Evolutionary conservation across 2,888 invertebrate genomes (phyloP), one percentile per base, ranked within the genome.

Genomic region (Phragmatobia fuliginosa): DNA sequence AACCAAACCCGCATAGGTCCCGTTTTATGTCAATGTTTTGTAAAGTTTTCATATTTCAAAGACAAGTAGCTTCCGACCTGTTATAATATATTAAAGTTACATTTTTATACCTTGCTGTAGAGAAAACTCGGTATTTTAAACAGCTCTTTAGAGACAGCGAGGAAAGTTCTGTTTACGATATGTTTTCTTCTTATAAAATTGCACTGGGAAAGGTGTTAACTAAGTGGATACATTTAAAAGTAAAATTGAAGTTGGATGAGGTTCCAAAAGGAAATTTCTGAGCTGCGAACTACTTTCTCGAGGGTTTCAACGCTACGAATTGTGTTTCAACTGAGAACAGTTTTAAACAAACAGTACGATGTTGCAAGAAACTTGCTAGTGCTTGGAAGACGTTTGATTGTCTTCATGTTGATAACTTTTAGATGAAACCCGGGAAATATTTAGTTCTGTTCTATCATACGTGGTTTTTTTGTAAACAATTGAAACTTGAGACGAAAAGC

Each of bases 181-280:
- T 14, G 11, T 58, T 32, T 41, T 3, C 41, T 25, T 45, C 16
- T 21, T 32, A 45, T 45, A 45, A 67, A 67, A 71, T 66, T 41
- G 36, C 65, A 62, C 14, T 36, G 16, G 59, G 66, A 62, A 68
- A 72, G n/a, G 41, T 79, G 68, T 70, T 67, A 71, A 58, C 33
- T 25, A 8, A 70, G 65, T 18, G 16, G 14, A 58, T 62, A 62
- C 72, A 73, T 78, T 71, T 78, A 70, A 71, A 79, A 77, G 77
- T 75, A 62, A 74, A 74, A 81, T 76, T 59, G 62, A 66, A 63
- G 59, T 66, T 66, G n/a, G 5, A 69, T 32, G 66, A 64, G 64
- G 67, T 56, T 76, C 62, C 70, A 7, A 52, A 25, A 21, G 58
- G 60, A 68, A 67, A n/a, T 58, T 70, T 63, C 31, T 67, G 62